Evolutionary conservation across 1,140 invertebrate species (phyloP), one percentile per base, ranked within the genome.

Genomic region (Drosophila teissieri): DNA sequence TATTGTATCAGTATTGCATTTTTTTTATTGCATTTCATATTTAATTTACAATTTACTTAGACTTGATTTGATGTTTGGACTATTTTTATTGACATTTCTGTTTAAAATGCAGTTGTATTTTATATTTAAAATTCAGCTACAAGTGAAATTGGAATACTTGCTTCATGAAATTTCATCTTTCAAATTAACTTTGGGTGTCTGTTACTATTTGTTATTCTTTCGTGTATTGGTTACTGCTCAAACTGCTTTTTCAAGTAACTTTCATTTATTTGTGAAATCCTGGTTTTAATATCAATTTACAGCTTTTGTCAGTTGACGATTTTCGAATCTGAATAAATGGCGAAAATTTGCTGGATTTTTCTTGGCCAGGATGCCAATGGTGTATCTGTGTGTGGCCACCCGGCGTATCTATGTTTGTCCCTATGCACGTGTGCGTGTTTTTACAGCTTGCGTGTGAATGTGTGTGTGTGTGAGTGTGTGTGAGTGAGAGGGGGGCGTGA

Each of bases 401-500:
- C 42, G 12, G 22, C 5, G 37, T 31, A 14, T 63, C n/a, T 67
- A 10, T 44, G 27, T 44, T 62, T 34, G 64, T 53, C 12, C 36
- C 37, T 36, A 61, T 8, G 15, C 46, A 36, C 37, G 60, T 60
- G 34, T 63, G 54, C 3, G 54, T 15, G 27, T 31, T 60, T 63
- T n/a, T 2, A 0, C 22, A 19, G 1, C 1, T 2, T 10, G 45
- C 8, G 22, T 24, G 22, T 24, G 19, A 7, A 14, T 24, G 19
- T 14, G 22, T 24, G 22, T 49, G 45, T n/a, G 22, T 27, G 22
- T 49, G 45, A 8, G 22, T 27, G 22, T 24, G 19, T 6, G 14
- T 24, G 22, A 27, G 24, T 27, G 8, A 39, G 11, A 8, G 24
- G 48, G 24, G 60, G 36, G 70, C 65, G 60, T 51, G 73, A 55